Evolutionary conservation across 2,797 vertebrate genomes (phyloP).

Genomic region (Sternotherus odoratus): DNA sequence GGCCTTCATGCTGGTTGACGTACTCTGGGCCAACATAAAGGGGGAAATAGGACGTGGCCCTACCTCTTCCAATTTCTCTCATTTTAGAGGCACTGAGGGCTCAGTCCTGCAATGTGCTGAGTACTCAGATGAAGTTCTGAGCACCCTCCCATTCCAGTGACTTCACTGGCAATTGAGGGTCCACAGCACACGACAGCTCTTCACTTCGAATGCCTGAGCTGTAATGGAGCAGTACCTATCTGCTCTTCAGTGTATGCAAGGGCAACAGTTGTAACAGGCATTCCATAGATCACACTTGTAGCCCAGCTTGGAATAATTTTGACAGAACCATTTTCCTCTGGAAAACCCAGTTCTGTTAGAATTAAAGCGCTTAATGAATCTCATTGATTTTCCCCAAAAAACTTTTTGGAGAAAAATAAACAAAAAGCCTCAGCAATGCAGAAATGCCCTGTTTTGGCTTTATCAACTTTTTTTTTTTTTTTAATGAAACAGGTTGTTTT

Average conservation of each 20-base stretch:
- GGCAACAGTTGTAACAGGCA: not conserved
- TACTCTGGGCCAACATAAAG: not conserved
- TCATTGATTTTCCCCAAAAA: not conserved
- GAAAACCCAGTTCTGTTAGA: not conserved
- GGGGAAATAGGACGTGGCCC: not conserved
- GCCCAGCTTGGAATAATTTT: not conserved
- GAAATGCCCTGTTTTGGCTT: not conserved
- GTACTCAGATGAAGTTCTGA: not conserved
- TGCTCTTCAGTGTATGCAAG: not conserved
- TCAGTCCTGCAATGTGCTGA: not conserved
- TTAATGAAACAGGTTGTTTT: not conserved
- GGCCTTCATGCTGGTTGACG: not conserved
- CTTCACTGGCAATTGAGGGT: not conserved
- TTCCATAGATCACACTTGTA: not conserved
- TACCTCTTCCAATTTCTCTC: accelerated
- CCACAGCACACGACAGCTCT: not conserved
- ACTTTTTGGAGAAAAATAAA: not conserved
- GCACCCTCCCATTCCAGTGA: not conserved
- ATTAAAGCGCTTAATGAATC: not conserved
- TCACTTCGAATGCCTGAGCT: not conserved
- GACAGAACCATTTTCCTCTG: not conserved
- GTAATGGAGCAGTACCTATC: not conserved
- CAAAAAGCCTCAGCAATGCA: not conserved
- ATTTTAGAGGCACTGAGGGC: not conserved
- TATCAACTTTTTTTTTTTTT: not conserved